Conservation (phyloP, 2,888 invertebrate species). For the Mellilla xanthometata region DNA sequence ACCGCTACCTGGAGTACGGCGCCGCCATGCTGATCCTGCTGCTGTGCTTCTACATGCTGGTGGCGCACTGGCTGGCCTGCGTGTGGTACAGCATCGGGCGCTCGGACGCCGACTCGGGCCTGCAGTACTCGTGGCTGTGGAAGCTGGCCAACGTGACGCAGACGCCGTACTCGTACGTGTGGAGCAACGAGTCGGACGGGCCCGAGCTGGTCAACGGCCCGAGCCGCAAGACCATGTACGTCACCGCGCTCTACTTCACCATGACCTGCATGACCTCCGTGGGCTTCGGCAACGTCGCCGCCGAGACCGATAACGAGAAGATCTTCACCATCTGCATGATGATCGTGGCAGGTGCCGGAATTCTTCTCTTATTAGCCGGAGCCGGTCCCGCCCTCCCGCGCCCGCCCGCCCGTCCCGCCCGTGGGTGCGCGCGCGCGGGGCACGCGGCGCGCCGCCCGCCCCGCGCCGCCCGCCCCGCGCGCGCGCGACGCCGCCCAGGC, state of each 20-base stretch:
- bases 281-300: constrained; percentile 99
- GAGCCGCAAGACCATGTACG: constrained; percentile 96
- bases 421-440: constrained; percentile 11
- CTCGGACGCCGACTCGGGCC: constrained; percentile 96
- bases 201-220: constrained; percentile 96
- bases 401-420: constrained; percentile 47
- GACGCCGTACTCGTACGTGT: constrained; percentile 94
- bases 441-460: neutral
- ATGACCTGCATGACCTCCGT: constrained; percentile 99
- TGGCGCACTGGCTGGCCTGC: constrained; percentile 99
- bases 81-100: constrained; percentile 99
- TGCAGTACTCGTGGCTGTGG: constrained; percentile 99
- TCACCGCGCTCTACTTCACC: constrained; percentile 99
- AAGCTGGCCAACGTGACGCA: constrained; percentile 98
- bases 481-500: neutral
- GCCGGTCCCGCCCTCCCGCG: constrained; percentile 64
- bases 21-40: constrained; percentile 99
- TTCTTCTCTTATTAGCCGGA: constrained; percentile 81
- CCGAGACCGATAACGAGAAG: constrained; percentile 99
- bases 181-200: constrained; percentile 92
- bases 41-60: constrained; percentile 99
- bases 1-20: constrained; percentile 99
- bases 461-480: neutral
- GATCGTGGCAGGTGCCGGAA: constrained; percentile 97
- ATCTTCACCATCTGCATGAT: constrained; percentile 99